Conservation (phyloP, 1,140 invertebrate genomes). For the Aethina tumida region DNA sequence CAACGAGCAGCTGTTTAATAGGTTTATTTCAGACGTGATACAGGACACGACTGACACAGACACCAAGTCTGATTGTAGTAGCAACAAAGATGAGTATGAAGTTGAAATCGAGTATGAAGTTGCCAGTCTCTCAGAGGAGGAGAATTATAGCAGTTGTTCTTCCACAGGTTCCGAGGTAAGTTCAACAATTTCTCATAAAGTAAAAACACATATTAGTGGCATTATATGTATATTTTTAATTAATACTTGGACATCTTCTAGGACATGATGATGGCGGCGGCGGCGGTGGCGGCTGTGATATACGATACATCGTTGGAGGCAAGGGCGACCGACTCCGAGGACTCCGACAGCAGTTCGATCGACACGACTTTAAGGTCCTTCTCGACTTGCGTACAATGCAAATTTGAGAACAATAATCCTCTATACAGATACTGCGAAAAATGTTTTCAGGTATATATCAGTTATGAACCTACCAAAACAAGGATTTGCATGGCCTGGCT, state of each 20-base stretch:
- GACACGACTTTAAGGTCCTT: constrained; percentile 45
- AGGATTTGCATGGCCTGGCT: constrained; percentile 21
- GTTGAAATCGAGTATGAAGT: constrained; percentile 31
- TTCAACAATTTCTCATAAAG: constrained; percentile 6
- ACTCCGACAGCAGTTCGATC: constrained; percentile 42
- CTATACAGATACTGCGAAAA: constrained; percentile 54
- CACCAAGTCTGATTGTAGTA: constrained; percentile 11
- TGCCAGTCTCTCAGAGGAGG: constrained; percentile 23
- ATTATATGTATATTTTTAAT: too few relatives aligned
- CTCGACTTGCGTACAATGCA: constrained; percentile 52
- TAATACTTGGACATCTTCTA: constrained; percentile 14
- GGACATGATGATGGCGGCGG: constrained; percentile 22
- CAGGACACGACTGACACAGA: constrained; percentile 31
- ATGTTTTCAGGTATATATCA: constrained; percentile 47
- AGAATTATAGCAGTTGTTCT: constrained; percentile 13
- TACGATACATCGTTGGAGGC: constrained; percentile 27
- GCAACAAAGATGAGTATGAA: constrained; percentile 21
- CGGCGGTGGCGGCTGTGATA: constrained; percentile 24
- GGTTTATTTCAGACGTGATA: constrained; percentile 30
- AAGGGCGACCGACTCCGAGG: constrained; percentile 35
- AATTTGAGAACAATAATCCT: constrained; percentile 49
- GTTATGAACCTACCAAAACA: constrained; percentile 11
- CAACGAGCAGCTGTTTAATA: constrained; percentile 16
- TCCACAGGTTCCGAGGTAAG: constrained; percentile 29
- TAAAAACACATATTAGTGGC: too few relatives aligned